Conservation (phyloP, 2,113 vertebrate species). For the Peromyscus leucopus region DNA sequence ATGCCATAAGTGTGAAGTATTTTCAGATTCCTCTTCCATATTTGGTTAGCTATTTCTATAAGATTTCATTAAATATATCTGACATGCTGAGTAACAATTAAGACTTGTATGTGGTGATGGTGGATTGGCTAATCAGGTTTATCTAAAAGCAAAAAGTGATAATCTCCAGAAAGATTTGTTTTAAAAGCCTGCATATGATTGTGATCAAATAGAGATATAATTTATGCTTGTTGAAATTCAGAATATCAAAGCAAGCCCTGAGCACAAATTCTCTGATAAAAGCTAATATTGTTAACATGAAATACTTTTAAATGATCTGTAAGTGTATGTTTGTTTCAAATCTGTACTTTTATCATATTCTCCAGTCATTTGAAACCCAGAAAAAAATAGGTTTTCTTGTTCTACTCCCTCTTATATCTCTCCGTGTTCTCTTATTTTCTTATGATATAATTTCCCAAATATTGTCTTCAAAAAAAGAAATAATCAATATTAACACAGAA, state of each 20-base stretch:
- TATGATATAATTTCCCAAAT: background rate
- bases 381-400: slow-evolving; percentile 33
- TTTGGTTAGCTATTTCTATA: slow-evolving; percentile 12
- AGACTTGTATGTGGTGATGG: background rate
- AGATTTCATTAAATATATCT: slow-evolving; percentile 71
- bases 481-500: background rate
- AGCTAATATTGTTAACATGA: slow-evolving; percentile 49
- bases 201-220: slow-evolving; percentile 75
- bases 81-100: background rate
- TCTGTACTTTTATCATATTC: slow-evolving; percentile 1
- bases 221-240: slow-evolving; percentile 72
- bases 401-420: background rate
- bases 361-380: background rate
- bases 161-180: slow-evolving; percentile 58
- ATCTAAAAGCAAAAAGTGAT: slow-evolving; percentile 9
- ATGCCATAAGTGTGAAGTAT: slow-evolving; percentile 31
- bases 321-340: slow-evolving; percentile 35
- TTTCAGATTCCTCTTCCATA: slow-evolving; percentile 41
- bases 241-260: slow-evolving; percentile 65
- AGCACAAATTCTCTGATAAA: slow-evolving; percentile 47
- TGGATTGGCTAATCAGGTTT: slow-evolving; percentile 44
- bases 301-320: slow-evolving; percentile 63
- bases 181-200: background rate
- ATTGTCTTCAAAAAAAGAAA: background rate
- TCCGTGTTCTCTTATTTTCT: slow-evolving; percentile 3